These are phyloP conservation scores for Lordiphosa collinella DNA, from an alignment of 1,140 invertebrate species.

Conservation along the genomic window DNA sequence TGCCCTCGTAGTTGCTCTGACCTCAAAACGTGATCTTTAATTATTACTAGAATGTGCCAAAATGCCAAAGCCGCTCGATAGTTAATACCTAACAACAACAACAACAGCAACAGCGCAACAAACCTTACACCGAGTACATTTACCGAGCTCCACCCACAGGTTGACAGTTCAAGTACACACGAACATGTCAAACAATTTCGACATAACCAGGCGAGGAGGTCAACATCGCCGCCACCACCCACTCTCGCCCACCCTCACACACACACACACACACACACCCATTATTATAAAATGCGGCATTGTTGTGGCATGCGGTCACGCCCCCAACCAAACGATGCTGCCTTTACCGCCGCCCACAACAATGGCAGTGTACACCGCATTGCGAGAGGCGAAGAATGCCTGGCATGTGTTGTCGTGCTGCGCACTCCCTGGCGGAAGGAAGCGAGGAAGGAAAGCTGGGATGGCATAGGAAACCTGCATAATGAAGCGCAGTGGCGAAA, in stretches of 20 bases:
- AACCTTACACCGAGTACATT: no score
- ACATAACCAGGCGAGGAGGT: conserved; percentile 3
- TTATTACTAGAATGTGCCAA: neutral
- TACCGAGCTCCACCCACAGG: conserved; percentile 1
- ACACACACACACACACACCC: neutral
- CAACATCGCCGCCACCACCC: conserved; percentile 1
- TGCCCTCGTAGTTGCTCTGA: no score
- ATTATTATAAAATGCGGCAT: conserved; percentile 13
- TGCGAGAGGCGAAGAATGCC: neutral
- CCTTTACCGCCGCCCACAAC: conserved; percentile 4
- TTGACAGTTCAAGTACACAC: conserved; percentile 21
- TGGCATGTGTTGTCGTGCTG: conserved; percentile 13
- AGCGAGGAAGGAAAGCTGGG: conserved; percentile 10
- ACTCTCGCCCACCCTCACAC: neutral
- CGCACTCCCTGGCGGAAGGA: conserved; percentile 1
- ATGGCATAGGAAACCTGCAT: conserved; percentile 11
- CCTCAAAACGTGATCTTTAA: conserved; percentile 2
- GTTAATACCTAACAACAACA: conserved; percentile 2
- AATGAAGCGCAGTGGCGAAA: conserved; percentile 20
- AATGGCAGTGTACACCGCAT: conserved; percentile 4
- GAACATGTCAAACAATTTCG: conserved; percentile 10
- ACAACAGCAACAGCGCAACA: neutral
- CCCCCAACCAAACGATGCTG: neutral
- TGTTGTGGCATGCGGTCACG: conserved; percentile 10
- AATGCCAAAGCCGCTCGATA: conserved; percentile 2